These are phyloP conservation scores for Hozukius guyotensis DNA, from an alignment of 2,797 vertebrate genomes.

Conservation along the genomic window DNA sequence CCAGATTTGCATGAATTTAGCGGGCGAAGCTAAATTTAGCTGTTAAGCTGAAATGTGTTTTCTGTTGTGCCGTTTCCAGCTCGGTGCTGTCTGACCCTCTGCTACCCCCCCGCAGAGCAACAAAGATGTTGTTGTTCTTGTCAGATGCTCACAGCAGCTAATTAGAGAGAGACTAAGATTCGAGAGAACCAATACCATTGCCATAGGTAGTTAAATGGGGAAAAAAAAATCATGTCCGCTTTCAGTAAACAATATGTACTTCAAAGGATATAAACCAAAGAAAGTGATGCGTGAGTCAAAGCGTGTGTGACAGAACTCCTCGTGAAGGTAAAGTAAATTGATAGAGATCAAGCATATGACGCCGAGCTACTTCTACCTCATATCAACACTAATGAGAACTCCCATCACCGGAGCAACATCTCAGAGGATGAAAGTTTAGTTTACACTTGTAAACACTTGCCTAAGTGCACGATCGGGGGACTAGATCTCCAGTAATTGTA, in stretches of 20 bases:
- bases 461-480: constrained; percentile 19
- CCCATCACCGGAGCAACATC: constrained; percentile 20
- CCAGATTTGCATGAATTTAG: constrained; percentile 19
- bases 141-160: constrained; percentile 89
- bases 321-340: constrained; percentile 36
- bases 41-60: constrained; percentile 36
- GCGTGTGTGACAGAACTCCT: constrained; percentile 22
- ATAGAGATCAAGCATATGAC: constrained; percentile 51
- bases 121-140: constrained; percentile 89
- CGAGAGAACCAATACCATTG: constrained; percentile 44
- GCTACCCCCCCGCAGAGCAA: constrained; percentile 83
- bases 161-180: constrained; percentile 82
- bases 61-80: constrained; percentile 44
- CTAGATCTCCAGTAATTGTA: constrained; percentile 39
- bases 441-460: constrained; percentile 58
- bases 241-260: constrained; percentile 37
- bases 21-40: constrained; percentile 30
- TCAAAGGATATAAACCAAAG: constrained; percentile 38
- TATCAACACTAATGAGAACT: constrained; percentile 62
- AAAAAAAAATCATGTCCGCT: neutral
- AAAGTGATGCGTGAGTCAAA: constrained; percentile 22
- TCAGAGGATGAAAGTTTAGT: constrained; percentile 47
- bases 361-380: constrained; percentile 40
- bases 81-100: constrained; percentile 66
- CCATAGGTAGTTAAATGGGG: constrained; percentile 44